Base-by-base conservation (phyloP, 2,888 invertebrate genomes). In the Phoenoteleia sp. region DNA sequence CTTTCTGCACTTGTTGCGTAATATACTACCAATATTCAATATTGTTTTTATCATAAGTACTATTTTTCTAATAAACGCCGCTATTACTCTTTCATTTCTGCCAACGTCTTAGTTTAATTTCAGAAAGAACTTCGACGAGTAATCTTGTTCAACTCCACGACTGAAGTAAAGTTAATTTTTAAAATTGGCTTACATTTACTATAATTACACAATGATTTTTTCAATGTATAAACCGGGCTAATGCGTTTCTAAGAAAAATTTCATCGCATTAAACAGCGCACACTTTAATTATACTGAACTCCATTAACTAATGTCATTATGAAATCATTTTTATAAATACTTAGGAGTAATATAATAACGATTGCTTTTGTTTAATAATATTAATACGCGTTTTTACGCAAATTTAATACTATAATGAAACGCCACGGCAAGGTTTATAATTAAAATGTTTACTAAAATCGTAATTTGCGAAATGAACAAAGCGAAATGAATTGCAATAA, bases 171-270 rank as follows among this genome's bases (percentile, higher is more conserved):
- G n/a, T n/a, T n/a, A n/a, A n/a, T n/a, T n/a, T n/a, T n/a, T n/a
- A n/a, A n/a, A n/a, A n/a, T n/a, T n/a, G n/a, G n/a, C n/a, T n/a
- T n/a, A n/a, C n/a, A n/a, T n/a, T n/a, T n/a, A n/a, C n/a, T n/a
- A n/a, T 17, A 54, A 54, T 29, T 27, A 39, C 23, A 23, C 39
- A n/a, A 60, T 23, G 21, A 60, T 23, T 60, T 42, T 39, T n/a
- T n/a, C 39, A 60, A 47, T 47, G 52, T 33, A 56, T n/a, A n/a
- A n/a, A n/a, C 47, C 17, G 52, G 21, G 49, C 11, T 67, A 52
- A 67, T 54, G 69, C 42, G n/a, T n/a, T n/a, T n/a, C n/a, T n/a
- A 54, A 58, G 42, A 66, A 66, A 49, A 33, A 66, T 66, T 25
- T 49, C 33, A 66, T 66, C n/a, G n/a, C n/a, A n/a, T n/a, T n/a